These are phyloP conservation scores for Lycaon pictus DNA, from an alignment of 2,113 vertebrate species.

Conservation along the genomic window DNA sequence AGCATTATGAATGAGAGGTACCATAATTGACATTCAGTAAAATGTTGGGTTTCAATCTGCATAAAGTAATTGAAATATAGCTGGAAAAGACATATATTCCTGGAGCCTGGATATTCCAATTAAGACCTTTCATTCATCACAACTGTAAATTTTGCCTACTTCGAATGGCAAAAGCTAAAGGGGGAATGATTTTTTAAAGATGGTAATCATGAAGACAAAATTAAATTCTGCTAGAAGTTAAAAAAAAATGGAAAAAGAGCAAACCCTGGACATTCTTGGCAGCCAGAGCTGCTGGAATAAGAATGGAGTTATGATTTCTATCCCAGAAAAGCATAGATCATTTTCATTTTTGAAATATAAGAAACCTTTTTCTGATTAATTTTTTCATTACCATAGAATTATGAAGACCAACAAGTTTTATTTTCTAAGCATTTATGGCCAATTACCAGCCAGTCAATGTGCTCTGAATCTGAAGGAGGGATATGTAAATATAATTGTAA, in stretches of 20 bases:
- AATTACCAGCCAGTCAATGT: not conserved
- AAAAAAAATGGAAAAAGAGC: not conserved
- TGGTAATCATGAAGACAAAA: constrained; percentile 42
- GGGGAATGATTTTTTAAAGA: constrained; percentile 32
- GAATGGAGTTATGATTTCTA: not conserved
- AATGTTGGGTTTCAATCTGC: constrained; percentile 12
- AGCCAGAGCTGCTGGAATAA: constrained; percentile 5
- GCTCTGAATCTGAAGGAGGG: not conserved
- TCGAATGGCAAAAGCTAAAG: constrained; percentile 42
- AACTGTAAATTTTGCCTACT: constrained; percentile 1
- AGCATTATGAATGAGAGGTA: not conserved
- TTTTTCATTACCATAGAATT: constrained; percentile 38
- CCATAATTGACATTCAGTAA: constrained; percentile 7
- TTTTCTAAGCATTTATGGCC: not conserved
- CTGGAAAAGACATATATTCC: not conserved
- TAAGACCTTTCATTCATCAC: not conserved
- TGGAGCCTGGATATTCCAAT: not conserved
- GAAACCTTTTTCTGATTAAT: constrained; percentile 13
- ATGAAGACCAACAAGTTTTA: not conserved
- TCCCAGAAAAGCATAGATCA: constrained; percentile 4
- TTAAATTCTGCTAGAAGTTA: constrained; percentile 11
- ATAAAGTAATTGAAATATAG: not conserved
- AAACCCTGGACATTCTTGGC: constrained; percentile 23
- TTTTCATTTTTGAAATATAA: constrained; percentile 50
- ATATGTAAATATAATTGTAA: not conserved